Evolutionary conservation across 2,888 invertebrate species (phyloP), one percentile per base, ranked within the genome.

Genomic region (Cybosia mesomella): DNA sequence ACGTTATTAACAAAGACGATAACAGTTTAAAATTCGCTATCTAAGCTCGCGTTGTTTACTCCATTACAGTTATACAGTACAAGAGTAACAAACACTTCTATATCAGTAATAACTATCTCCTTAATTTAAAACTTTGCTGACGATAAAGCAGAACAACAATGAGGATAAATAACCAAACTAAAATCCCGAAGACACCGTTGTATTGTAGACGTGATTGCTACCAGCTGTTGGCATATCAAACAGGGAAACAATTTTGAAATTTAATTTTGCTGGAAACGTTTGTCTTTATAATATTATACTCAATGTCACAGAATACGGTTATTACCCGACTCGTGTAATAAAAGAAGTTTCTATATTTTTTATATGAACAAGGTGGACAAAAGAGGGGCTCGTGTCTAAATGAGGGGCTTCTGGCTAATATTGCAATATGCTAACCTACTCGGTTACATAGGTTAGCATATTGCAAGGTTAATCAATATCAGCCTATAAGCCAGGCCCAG

Each of bases 71-170:
- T n/a, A n/a, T 24, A 55, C 55, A 63, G n/a, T 59, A 62, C 66
- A 63, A 76, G 62, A 75, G 71, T 58, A 68, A 72, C 68, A 71
- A 68, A 73, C 69, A 70, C 70, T 77, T 68, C 55, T 32, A 67
- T 79, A 79, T 79, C 79, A 74, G 77, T 57, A 66, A 77, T 73
- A 79, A 79, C 68, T 77, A 77, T 73, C 73, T 72, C 65, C 70
- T 75, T 73, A 72, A 77, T 73, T 75, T 75, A 70, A 79, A 79
- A 77, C 70, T 79, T 79, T 70, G 69, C 69, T 73, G 67, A 70
- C 65, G 54, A 58, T 64, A 55, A 66, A 72, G 68, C 64, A 58
- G 43, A 68, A 70, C 70, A 77, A 79, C 74, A 79, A 76, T 74
- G 53, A 63, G 63, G 68, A 76, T 77, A 77, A 79, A 79, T 76